phyloP scores from a whole-genome alignment of 2,888 invertebrate genomes.

The Brassicogethes aeneus region DNA sequence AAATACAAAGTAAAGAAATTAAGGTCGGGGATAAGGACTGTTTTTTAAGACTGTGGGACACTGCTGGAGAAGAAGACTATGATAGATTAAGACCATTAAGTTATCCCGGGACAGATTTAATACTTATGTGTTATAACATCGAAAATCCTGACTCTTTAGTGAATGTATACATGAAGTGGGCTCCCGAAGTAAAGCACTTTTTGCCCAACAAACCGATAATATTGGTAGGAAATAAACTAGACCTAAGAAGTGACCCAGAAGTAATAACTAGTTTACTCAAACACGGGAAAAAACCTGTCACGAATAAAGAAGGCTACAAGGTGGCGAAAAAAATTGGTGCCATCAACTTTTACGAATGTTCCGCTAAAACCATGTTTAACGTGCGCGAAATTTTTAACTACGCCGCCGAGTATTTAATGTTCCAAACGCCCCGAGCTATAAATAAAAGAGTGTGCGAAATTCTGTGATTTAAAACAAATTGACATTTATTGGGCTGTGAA shows the following conservation, averaged over 20 bases:
- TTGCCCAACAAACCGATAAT: conserved; percentile 54
- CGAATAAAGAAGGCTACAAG: conserved; percentile 44
- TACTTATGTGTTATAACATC: conserved; percentile 55
- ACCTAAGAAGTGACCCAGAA: conserved; percentile 38
- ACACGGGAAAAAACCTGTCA: conserved; percentile 48
- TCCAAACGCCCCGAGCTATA: no score
- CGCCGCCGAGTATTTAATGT: no score
- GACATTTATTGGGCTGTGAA: no score
- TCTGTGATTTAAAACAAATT: no score
- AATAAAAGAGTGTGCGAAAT: no score
- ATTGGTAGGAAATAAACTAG: conserved; percentile 53
- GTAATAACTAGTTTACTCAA: conserved; percentile 37
- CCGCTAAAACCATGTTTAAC: conserved; percentile 53
- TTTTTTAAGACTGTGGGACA: conserved; percentile 45
- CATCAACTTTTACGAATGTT: conserved; percentile 51
- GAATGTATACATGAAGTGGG: conserved; percentile 56
- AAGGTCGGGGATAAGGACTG: conserved; percentile 43
- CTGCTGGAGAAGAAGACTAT: conserved; percentile 49
- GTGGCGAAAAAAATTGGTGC: conserved; percentile 52
- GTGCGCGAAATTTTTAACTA: conserved; percentile 52
- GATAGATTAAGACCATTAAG: conserved; percentile 48
- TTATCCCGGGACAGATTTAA: conserved; percentile 54
- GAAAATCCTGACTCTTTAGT: conserved; percentile 52
- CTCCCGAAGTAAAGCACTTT: conserved; percentile 52
- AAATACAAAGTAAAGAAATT: conserved; percentile 36